phyloP scores from a whole-genome alignment of 2,113 vertebrate species.

The Thinocorus orbignyianus region DNA sequence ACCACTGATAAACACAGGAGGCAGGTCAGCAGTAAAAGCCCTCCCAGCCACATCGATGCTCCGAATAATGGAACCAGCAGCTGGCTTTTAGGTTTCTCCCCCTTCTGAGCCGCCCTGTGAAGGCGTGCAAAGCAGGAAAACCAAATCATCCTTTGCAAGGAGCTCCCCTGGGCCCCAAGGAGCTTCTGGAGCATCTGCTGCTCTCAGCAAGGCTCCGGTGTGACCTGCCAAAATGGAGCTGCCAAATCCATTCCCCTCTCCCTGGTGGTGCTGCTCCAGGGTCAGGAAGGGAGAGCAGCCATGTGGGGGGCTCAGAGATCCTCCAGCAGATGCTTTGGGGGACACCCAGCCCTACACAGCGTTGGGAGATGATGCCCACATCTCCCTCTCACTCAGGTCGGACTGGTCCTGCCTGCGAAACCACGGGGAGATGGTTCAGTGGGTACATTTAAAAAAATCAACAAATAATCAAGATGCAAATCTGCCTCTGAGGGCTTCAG shows the following conservation, averaged over 20 bases:
- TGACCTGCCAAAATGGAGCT: neutral
- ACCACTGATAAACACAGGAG: neutral
- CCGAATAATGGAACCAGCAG: neutral
- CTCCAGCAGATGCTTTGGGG: neutral
- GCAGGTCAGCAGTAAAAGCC: neutral
- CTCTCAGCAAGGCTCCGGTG: neutral
- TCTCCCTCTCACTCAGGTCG: neutral
- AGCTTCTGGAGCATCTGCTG: neutral
- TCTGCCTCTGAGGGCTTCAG: neutral
- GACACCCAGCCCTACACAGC: accelerated
- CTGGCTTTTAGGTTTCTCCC: neutral
- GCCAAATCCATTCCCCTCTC: neutral
- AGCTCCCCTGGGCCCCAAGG: neutral
- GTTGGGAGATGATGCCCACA: neutral
- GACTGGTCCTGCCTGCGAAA: neutral
- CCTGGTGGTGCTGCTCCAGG: neutral
- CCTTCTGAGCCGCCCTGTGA: neutral
- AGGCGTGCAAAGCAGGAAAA: neutral
- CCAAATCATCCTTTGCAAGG: neutral
- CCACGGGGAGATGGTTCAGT: neutral
- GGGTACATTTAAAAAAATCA: neutral
- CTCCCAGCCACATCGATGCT: neutral
- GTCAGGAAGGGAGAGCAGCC: neutral
- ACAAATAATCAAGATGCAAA: neutral
- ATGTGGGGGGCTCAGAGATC: neutral